Conservation (phyloP, 2,888 invertebrate genomes). For the Cephus sareptanus region DNA sequence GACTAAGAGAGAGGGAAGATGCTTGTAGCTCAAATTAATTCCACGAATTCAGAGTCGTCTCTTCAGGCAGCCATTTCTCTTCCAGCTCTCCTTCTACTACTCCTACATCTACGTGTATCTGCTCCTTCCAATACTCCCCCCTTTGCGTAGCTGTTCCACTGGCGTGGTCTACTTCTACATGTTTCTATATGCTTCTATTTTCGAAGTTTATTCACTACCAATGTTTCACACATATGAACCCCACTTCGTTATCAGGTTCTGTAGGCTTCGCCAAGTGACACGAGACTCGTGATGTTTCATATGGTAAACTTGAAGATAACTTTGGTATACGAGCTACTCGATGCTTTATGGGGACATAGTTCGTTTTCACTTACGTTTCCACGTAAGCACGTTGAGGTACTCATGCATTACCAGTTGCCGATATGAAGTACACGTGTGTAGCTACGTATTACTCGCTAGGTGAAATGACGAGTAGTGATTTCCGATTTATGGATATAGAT, state of each 20-base stretch:
- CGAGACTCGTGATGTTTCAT: neutral
- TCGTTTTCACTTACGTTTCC: neutral
- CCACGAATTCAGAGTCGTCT: conserved; percentile 10
- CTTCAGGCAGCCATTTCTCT: neutral
- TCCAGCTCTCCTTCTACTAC: neutral
- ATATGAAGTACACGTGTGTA: neutral
- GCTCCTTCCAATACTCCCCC: neutral
- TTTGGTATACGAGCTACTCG: neutral
- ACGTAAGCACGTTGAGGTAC: neutral
- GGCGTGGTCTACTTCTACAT: neutral
- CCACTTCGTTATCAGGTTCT: neutral
- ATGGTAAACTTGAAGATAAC: neutral
- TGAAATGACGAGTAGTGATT: neutral
- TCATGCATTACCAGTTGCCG: neutral
- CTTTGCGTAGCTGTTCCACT: neutral
- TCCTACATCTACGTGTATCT: neutral
- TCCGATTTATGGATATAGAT: neutral
- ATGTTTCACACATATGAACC: neutral
- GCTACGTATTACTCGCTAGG: neutral
- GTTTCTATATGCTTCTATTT: neutral
- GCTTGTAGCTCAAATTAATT: conserved; percentile 13
- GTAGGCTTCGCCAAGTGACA: neutral
- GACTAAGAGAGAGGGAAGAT: neutral
- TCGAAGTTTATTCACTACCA: neutral
- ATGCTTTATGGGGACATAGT: neutral